Conservation (phyloP, 2,888 invertebrate species). For the Crematogaster levior region DNA sequence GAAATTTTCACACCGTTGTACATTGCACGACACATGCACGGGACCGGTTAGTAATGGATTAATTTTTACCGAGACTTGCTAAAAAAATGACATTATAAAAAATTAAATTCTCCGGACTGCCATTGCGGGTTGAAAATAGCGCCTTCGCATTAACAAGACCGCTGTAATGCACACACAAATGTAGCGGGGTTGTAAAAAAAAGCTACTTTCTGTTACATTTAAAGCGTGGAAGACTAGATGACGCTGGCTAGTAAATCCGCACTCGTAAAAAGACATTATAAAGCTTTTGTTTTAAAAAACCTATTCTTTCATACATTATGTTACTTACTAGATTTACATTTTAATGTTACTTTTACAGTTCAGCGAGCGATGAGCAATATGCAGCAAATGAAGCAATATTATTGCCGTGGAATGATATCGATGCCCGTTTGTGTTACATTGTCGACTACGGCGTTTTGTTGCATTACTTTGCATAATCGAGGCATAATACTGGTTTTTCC, state of each 20-base stretch:
- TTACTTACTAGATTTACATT: background rate
- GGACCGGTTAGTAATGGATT: slow-evolving; percentile 53
- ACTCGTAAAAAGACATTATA: background rate
- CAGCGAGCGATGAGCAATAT: background rate
- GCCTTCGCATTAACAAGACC: slow-evolving; percentile 37
- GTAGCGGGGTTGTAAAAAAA: slow-evolving; percentile 38
- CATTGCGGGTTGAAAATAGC: slow-evolving; percentile 9
- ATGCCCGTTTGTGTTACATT: background rate
- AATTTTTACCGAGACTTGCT: slow-evolving; percentile 61
- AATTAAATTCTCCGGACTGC: slow-evolving; percentile 52
- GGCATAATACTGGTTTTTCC: background rate
- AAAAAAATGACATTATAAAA: slow-evolving; percentile 47
- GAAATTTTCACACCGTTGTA: slow-evolving; percentile 33
- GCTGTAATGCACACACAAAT: slow-evolving; percentile 36
- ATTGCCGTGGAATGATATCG: background rate
- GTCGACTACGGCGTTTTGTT: background rate
- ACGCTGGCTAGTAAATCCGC: background rate
- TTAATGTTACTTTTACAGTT: background rate
- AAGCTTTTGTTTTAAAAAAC: background rate
- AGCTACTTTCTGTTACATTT: slow-evolving; percentile 29
- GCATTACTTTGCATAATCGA: slow-evolving; percentile 9
- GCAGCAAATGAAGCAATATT: background rate
- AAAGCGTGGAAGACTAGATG: slow-evolving; percentile 1
- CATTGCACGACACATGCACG: slow-evolving; percentile 1
- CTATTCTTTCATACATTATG: background rate